Evolutionary conservation across 2,113 vertebrate species (phyloP).

Genomic region (Peromyscus californicus): DNA sequence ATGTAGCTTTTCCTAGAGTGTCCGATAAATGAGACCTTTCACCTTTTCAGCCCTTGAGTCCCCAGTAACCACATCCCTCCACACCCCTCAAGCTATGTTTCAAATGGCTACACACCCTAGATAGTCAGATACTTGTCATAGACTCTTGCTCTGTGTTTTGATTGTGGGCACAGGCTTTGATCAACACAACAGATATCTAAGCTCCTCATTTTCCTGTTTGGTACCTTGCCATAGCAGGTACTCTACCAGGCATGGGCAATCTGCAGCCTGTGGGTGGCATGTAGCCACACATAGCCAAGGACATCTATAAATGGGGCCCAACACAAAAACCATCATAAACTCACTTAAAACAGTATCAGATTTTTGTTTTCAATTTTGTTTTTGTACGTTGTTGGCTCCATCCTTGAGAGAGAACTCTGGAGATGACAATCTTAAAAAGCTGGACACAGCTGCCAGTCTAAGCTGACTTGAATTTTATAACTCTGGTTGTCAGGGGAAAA

Average conservation of each 20-base stretch:
- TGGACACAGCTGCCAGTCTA: not conserved
- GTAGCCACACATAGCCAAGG: not conserved
- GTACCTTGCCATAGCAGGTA: not conserved
- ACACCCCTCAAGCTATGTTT: not conserved
- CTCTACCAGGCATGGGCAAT: not conserved
- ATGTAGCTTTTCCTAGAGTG: not conserved
- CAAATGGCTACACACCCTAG: conserved; percentile 59
- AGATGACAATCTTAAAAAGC: not conserved
- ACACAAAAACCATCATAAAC: not conserved
- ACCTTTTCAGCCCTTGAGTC: not conserved
- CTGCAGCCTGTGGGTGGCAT: not conserved
- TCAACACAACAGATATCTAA: conserved; percentile 49
- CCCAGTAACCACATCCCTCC: not conserved
- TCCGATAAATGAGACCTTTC: not conserved
- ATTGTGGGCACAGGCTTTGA: conserved; percentile 73
- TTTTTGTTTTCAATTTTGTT: not conserved
- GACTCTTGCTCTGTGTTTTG: conserved; percentile 78
- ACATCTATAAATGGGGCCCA: not conserved
- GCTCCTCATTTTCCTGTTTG: conserved; percentile 61
- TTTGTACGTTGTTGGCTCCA: not conserved
- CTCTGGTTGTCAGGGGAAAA: not conserved
- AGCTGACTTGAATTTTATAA: not conserved
- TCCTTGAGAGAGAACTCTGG: not conserved
- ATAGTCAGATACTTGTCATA: conserved; percentile 24
- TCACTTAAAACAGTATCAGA: not conserved